A percentile compares a stretch with the other conserved stretches of the same genome.
These are phyloP conservation scores for Luscinia luscinia DNA, from an alignment of 2,797 vertebrate species.

Conservation along the genomic window DNA sequence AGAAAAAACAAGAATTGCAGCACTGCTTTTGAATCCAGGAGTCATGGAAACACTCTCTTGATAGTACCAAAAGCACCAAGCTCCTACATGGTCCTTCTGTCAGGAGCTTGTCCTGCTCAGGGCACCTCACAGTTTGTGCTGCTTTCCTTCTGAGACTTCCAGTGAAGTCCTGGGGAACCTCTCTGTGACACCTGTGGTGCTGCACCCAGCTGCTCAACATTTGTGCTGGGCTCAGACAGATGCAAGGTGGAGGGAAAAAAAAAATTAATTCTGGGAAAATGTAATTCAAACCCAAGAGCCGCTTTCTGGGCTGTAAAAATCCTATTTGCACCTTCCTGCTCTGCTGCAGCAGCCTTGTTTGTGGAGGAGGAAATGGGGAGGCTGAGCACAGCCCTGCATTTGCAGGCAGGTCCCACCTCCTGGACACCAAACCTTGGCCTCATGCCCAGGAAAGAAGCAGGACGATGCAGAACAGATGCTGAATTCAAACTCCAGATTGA, in stretches of 20 bases:
- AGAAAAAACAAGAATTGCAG: neutral
- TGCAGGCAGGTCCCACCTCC: neutral
- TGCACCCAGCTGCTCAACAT: neutral
- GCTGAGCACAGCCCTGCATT: neutral
- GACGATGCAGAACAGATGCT: neutral
- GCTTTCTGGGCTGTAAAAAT: neutral
- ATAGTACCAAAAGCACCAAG: neutral
- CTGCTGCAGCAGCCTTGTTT: neutral
- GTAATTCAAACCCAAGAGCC: neutral
- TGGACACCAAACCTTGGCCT: neutral
- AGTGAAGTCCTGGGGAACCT: accelerated
- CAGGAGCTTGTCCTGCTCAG: neutral
- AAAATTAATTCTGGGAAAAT: neutral
- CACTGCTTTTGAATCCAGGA: neutral
- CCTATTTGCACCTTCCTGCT: neutral
- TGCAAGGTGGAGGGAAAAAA: accelerated
- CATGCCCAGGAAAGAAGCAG: neutral
- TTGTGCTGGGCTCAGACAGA: neutral
- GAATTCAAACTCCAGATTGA: constrained; percentile 2
- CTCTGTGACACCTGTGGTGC: neutral
- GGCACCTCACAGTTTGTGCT: neutral
- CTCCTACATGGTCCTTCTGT: neutral
- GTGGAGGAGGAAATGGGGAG: neutral
- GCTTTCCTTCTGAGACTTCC: neutral
- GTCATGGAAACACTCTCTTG: neutral